phyloP scores from a whole-genome alignment of 2,888 invertebrate genomes.

The Mimas tiliae region DNA sequence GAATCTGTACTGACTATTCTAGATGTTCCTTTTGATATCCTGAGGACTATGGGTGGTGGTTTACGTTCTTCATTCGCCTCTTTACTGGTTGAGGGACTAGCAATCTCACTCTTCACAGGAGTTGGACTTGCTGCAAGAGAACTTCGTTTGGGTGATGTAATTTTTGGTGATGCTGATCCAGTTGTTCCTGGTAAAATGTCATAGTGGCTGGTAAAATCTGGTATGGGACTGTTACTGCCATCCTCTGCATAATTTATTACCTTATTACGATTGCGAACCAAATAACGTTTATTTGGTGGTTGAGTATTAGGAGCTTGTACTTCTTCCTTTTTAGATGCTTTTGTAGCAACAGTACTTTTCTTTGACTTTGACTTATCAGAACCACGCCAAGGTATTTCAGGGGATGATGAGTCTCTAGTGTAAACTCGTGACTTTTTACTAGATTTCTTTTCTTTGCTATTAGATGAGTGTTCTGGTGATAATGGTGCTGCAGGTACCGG shows the following conservation, averaged over 20 bases:
- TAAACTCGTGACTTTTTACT: conserved; percentile 64
- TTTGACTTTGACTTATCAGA: conserved; percentile 74
- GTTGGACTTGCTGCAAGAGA: conserved; percentile 70
- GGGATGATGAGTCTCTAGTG: conserved; percentile 78
- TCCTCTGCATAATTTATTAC: conserved; percentile 87
- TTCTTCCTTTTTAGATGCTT: conserved; percentile 78
- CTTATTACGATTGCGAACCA: conserved; percentile 84
- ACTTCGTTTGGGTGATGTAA: conserved; percentile 76
- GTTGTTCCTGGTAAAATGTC: conserved; percentile 55
- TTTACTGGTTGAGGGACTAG: conserved; percentile 79
- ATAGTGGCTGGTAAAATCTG: conserved; percentile 69
- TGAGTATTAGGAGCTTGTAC: conserved; percentile 65
- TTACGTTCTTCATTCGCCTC: conserved; percentile 77
- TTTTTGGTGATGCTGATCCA: conserved; percentile 58
- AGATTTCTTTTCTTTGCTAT: conserved; percentile 71
- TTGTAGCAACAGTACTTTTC: conserved; percentile 70
- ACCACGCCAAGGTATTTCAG: conserved; percentile 74
- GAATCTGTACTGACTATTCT: conserved; percentile 87
- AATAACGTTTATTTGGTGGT: conserved; percentile 80
- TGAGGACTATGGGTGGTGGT: conserved; percentile 93
- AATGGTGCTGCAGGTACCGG: conserved; percentile 74
- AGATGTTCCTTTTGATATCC: conserved; percentile 92
- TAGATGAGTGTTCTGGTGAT: conserved; percentile 75
- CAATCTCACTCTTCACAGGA: conserved; percentile 66
- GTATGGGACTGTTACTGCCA: conserved; percentile 82